Evolutionary conservation across 2,888 invertebrate genomes (phyloP).

Genomic region (Ethmia dodecea): DNA sequence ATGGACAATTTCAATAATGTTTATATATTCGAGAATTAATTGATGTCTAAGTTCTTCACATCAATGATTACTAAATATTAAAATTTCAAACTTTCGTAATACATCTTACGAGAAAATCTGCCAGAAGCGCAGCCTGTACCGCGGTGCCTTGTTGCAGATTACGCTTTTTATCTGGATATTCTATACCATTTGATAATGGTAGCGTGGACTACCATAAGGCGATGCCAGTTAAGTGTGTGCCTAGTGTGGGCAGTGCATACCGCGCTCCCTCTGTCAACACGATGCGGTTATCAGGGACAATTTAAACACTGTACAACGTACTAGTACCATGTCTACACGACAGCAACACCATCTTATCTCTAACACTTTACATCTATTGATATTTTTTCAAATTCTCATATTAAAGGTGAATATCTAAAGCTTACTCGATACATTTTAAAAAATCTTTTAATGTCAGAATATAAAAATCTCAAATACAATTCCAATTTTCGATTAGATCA

Average conservation of each 20-base stretch:
- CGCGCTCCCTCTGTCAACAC: too few relatives aligned
- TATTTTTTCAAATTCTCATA: neutral
- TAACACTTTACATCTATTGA: conserved; percentile 4
- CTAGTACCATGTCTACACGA: conserved; percentile 33
- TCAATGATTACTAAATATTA: conserved; percentile 35
- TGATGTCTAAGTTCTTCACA: conserved; percentile 39
- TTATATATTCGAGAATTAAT: conserved; percentile 30
- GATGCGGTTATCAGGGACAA: neutral
- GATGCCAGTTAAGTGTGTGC: too few relatives aligned
- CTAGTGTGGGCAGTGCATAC: too few relatives aligned
- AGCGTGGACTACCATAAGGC: too few relatives aligned
- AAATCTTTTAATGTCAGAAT: neutral
- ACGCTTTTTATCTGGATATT: too few relatives aligned
- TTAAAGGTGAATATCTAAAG: neutral
- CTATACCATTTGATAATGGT: too few relatives aligned
- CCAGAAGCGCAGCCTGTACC: too few relatives aligned
- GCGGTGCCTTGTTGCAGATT: too few relatives aligned
- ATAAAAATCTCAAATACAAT: neutral
- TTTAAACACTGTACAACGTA: conserved; percentile 4
- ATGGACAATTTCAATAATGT: conserved; percentile 43
- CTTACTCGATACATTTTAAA: neutral
- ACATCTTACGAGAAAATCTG: too few relatives aligned
- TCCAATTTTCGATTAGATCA: neutral
- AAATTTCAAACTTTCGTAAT: too few relatives aligned
- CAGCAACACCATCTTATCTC: conserved; percentile 22